Evolutionary conservation across 1,140 invertebrate species (phyloP), one percentile per base, ranked within the genome.

Genomic region (Drosophila bocqueti): DNA sequence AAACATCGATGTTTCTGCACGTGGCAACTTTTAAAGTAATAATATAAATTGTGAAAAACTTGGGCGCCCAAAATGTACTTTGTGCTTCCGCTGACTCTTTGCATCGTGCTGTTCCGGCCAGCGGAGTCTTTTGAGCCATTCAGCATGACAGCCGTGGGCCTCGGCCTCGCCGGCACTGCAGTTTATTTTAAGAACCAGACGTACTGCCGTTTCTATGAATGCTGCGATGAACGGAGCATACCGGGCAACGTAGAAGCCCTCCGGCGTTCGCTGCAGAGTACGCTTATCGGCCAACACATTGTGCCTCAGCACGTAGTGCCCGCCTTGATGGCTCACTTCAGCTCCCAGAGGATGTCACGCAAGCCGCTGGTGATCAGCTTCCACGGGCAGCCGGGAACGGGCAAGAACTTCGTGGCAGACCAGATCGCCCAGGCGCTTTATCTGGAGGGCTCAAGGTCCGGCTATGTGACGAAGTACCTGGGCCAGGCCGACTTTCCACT

Each of bases 381-480:
- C 84, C 97, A 98, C 94, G 97, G 97, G 3, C 95, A 95, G 92
- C 95, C 96, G 16, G 97, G 97, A 31, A 96, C 95, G 60, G 98
- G 98, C 1, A 99, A 99, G 92, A 98, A 97, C 93, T 98, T 96
- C 94, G 96, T 98, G 11, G 93, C 96, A n/a, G 94, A 95, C 55
- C 95, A 98, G 86, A 96, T 99, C 78, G 96, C 96, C 10, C 94
- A 97, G 42, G 94, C 95, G 67, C 89, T 99, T 4, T 99, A 95
- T 92, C 93, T 93, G 63, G 93, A 96, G 46, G 97, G 97, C 2
- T 93, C 95, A 60, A 92, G 96, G 21, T 98, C 97, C 92, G 93
- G 95, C 79, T 97, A 94, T 95, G 97, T 98, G 10, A 96, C 98
- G 92, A 93, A 96, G 64, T 98, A 96, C 90, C 95, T 96, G 92